phyloP scores from a whole-genome alignment of 2,113 vertebrate genomes.

The Pedionomus torquatus region DNA sequence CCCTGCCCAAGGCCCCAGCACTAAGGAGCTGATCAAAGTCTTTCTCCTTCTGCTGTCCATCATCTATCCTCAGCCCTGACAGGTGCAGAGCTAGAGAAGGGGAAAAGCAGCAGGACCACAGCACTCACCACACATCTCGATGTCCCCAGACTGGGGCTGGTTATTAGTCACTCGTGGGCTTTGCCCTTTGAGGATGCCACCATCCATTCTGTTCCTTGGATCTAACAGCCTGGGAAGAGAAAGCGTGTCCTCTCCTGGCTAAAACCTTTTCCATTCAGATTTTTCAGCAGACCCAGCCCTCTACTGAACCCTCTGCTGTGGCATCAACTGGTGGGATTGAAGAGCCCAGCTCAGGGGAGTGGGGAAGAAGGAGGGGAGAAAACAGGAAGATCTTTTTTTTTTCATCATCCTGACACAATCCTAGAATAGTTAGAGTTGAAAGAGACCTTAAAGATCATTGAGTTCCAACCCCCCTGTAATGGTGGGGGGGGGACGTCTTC shows the following conservation, averaged over 20 bases:
- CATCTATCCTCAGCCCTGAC: not conserved
- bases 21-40: not conserved
- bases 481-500: too few species aligned
- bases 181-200: not conserved
- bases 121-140: not conserved
- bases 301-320: not conserved
- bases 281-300: not conserved
- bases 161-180: not conserved
- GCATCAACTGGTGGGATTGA: not conserved
- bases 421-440: too few species aligned
- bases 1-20: not conserved
- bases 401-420: not conserved
- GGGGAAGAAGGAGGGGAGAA: not conserved
- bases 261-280: not conserved
- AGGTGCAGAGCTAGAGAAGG: not conserved
- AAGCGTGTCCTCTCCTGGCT: not conserved
- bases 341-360: not conserved
- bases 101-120: not conserved
- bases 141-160: fast-evolving
- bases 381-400: not conserved
- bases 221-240: not conserved
- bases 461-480: too few species aligned
- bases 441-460: too few species aligned
- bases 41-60: not conserved
- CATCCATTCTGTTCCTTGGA: not conserved